Evolutionary conservation across 2,113 vertebrate genomes (phyloP), one percentile per base, ranked within the genome.

Genomic region (Scophthalmus maximus): DNA sequence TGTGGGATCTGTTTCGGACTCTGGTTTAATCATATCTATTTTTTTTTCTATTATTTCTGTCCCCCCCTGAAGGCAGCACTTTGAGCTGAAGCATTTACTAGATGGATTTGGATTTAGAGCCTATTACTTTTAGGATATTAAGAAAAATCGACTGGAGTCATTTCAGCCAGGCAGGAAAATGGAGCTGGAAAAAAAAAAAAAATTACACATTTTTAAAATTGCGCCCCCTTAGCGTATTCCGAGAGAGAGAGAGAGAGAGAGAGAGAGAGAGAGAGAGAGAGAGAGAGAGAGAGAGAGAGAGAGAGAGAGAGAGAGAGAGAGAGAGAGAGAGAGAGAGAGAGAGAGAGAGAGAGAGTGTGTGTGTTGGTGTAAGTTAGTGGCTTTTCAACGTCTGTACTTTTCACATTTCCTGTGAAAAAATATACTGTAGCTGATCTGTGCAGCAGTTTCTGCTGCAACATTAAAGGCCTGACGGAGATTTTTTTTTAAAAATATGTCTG

Each of bases 31-130:
- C 65, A 46, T 52, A 23, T 20, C n/a, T n/a, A 46, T n/a, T 20
- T 46, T 7, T 46, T n/a, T 20, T 46, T 7, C n/a, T 6, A 46
- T 46, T 46, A 46, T 46, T 46, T 46, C 17, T n/a, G 42, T n/a
- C n/a, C n/a, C 17, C 17, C 42, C 42, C 42, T 46, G 42, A 18
- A 46, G 42, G 42, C 42, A n/a, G 8, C 8, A 3, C 59, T 74
- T 11, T 63, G 62, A 69, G 53, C 30, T 40, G 60, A 40, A 20
- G 1, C 2, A 46, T n/a, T 20, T 20, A 46, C 6, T n/a, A 6
- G 18, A 46, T 46, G 42, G 42, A n/a, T 11, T 8, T 57, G 73
- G 58, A 62, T 78, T 83, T 61, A 62, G 42, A 66, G 66, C 36
- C 18, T 56, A 29, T 64, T 67, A 47, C 36, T 59, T 50, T 0